phyloP scores from a whole-genome alignment of 2,888 invertebrate genomes.

The Noctuana brunneofusca region DNA sequence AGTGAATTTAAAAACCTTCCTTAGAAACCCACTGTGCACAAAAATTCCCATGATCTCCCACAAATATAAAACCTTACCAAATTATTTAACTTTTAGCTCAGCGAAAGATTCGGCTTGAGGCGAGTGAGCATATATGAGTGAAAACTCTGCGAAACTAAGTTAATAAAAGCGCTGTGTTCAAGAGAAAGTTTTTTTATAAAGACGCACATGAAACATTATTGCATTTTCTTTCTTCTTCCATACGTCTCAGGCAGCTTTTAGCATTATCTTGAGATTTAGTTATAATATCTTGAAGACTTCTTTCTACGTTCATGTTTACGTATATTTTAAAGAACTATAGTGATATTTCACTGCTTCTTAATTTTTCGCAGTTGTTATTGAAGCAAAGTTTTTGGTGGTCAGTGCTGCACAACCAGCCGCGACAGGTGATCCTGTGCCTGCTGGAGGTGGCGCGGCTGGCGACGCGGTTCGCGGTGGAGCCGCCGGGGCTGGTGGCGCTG shows the following conservation, averaged over 20 bases:
- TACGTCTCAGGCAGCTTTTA: conserved; percentile 11
- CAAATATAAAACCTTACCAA: conserved; percentile 5
- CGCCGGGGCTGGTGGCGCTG: conserved; percentile 90
- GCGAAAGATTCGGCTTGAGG: conserved; percentile 17
- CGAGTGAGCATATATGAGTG: conserved; percentile 18
- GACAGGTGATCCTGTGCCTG: conserved; percentile 92
- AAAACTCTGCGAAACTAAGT: conserved; percentile 22
- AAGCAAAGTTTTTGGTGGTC: too few species aligned
- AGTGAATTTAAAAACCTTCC: neutral
- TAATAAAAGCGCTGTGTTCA: conserved; percentile 29
- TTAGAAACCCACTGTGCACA: neutral
- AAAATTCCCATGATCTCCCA: neutral
- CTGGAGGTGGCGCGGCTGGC: conserved; percentile 93
- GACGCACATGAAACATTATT: conserved; percentile 26
- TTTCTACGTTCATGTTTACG: too few species aligned
- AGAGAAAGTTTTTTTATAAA: conserved; percentile 29
- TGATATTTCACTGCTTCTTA: too few species aligned
- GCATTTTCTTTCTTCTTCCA: conserved; percentile 15
- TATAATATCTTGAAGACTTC: neutral
- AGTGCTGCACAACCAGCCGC: conserved; percentile 92
- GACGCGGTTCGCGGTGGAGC: conserved; percentile 89
- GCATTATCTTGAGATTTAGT: conserved; percentile 4
- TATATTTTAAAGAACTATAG: too few species aligned
- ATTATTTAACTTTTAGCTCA: conserved; percentile 26
- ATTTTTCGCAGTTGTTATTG: too few species aligned